phyloP scores from a whole-genome alignment of 2,113 vertebrate genomes.

The Pantherophis guttatus region DNA sequence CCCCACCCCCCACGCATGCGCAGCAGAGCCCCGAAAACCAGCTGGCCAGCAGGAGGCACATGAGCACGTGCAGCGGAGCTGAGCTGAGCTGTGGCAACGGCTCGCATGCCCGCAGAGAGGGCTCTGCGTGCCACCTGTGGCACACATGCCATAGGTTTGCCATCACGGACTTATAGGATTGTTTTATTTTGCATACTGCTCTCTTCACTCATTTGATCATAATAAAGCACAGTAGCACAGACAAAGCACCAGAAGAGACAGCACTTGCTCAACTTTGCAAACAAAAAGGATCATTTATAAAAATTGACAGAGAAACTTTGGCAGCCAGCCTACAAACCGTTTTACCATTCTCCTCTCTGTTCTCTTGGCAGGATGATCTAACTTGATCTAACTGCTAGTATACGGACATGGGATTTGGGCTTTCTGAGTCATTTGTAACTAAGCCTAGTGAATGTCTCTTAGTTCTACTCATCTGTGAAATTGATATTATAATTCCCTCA shows the following conservation, averaged over 20 bases:
- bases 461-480: conserved; percentile 48
- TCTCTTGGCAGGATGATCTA: conserved; percentile 39
- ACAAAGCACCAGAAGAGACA: conserved; percentile 36
- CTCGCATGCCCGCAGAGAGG: no score
- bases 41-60: no score
- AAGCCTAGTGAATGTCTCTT: conserved; percentile 54
- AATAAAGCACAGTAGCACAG: conserved; percentile 37
- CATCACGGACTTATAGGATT: conserved; percentile 33
- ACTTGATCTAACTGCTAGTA: conserved; percentile 48
- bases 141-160: no score
- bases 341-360: conserved; percentile 39
- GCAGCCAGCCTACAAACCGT: conserved; percentile 19
- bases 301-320: conserved; percentile 28
- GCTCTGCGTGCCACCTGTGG: no score
- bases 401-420: conserved; percentile 34
- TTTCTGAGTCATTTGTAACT: conserved; percentile 36
- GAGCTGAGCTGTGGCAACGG: no score
- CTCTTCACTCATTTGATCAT: conserved; percentile 26
- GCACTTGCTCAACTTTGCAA: not conserved
- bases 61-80: no score
- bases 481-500: conserved; percentile 55
- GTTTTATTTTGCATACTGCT: conserved; percentile 56
- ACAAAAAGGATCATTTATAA: conserved; percentile 46
- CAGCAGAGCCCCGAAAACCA: no score
- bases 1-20: no score